Conservation (phyloP, 2,888 invertebrate genomes). For the Phortica magna region DNA sequence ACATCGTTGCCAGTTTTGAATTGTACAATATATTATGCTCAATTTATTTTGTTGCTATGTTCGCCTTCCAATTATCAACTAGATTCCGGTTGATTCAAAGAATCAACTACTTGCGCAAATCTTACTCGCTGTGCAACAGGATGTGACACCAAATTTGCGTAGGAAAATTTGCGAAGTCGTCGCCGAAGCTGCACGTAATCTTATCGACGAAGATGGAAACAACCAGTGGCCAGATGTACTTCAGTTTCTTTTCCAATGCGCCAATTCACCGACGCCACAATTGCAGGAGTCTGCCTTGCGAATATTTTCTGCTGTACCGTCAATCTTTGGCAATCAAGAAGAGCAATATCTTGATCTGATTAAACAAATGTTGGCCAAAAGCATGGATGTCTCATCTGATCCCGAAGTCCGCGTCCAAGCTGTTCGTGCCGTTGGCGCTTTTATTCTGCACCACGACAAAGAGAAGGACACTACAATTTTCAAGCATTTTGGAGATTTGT, state of each 20-base stretch:
- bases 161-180: constrained; percentile 97
- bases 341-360: constrained; percentile 93
- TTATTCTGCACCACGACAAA: constrained; percentile 88
- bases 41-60: background rate
- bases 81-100: constrained; percentile 89
- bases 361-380: constrained; percentile 95
- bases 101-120: constrained; percentile 91
- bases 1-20: background rate
- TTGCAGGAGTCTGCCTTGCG: constrained; percentile 95
- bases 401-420: constrained; percentile 89
- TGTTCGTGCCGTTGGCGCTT: constrained; percentile 90
- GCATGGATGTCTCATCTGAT: constrained; percentile 85
- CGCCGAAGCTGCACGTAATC: constrained; percentile 96
- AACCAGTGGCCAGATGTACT: constrained; percentile 98
- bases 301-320: constrained; percentile 98
- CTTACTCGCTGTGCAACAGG: constrained; percentile 89
- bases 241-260: constrained; percentile 96
- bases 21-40: background rate
- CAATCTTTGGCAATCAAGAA: constrained; percentile 98
- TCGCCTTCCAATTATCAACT: background rate
- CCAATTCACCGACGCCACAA: constrained; percentile 88
- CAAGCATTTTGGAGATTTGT: constrained; percentile 91
- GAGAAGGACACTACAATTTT: constrained; percentile 95
- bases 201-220: constrained; percentile 96
- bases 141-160: constrained; percentile 87